These are phyloP conservation scores for Zootoca vivipara DNA, from an alignment of 2,113 vertebrate species.

Conservation along the genomic window DNA sequence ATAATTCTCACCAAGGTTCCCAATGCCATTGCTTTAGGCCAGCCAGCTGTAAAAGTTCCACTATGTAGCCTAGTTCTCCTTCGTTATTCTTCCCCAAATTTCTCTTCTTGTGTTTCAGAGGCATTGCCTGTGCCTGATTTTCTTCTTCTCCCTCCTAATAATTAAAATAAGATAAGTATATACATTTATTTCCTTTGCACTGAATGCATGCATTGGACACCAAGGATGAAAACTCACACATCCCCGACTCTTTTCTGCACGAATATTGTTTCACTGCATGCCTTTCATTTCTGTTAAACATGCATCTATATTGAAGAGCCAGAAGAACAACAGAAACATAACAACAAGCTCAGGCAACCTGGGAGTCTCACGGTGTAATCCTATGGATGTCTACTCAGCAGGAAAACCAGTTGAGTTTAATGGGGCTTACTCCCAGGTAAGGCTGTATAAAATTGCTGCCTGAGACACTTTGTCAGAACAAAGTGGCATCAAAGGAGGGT, in stretches of 20 bases:
- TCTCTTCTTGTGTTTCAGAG: background rate
- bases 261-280: too few species aligned
- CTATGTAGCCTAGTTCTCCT: background rate
- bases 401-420: background rate
- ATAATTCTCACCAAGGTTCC: background rate
- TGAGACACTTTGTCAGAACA: background rate
- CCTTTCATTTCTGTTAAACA: too few species aligned
- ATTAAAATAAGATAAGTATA: too few species aligned
- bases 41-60: too few species aligned
- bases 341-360: background rate
- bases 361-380: background rate
- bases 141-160: too few species aligned
- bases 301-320: background rate
- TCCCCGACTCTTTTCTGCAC: background rate
- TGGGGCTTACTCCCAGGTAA: background rate
- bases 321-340: background rate
- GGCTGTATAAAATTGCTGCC: background rate
- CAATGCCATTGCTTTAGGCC: background rate
- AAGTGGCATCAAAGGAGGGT: constrained; percentile 27
- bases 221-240: background rate
- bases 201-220: background rate
- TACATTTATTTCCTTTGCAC: background rate
- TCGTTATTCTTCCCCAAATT: background rate
- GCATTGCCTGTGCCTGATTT: too few species aligned
- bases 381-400: background rate